phyloP scores from a whole-genome alignment of 2,797 vertebrate species.

The Chaetophractus vellerosus region DNA sequence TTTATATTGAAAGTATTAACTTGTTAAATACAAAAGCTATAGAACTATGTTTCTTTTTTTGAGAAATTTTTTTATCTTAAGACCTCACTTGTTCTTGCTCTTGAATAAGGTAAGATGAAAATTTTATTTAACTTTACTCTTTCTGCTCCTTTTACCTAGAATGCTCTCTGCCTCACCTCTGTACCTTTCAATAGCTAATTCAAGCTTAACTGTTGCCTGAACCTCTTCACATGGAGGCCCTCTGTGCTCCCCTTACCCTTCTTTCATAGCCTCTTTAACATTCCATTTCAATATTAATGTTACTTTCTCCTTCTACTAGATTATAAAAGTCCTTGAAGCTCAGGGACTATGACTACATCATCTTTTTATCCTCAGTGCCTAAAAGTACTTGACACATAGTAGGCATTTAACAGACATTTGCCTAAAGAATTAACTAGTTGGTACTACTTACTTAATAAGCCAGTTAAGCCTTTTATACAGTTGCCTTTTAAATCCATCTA shows the following conservation, averaged over 20 bases:
- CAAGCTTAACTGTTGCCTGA: not conserved
- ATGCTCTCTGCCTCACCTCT: not conserved
- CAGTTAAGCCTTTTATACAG: constrained; percentile 12
- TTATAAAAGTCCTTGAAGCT: not conserved
- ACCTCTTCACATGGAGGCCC: not conserved
- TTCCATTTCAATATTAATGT: not conserved
- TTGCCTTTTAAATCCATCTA: constrained; percentile 6
- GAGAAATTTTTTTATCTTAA: not conserved
- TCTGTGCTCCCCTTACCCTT: not conserved
- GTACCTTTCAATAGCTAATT: constrained; percentile 12
- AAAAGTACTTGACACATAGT: not conserved
- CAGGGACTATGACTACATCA: not conserved
- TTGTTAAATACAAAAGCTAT: constrained; percentile 55
- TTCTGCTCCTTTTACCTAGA: not conserved
- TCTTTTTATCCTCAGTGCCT: constrained; percentile 6
- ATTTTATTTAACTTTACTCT: constrained; percentile 5
- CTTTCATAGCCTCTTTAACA: not conserved
- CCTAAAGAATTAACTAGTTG: constrained; percentile 53
- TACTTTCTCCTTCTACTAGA: not conserved
- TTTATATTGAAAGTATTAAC: constrained; percentile 49
- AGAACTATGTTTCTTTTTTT: not conserved
- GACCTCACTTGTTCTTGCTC: not conserved
- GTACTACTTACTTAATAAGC: constrained; percentile 41
- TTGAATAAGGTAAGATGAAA: not conserved
- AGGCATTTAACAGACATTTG: constrained; percentile 45